Percentiles rank a stretch among this genome's conserved stretches.
These are phyloP conservation scores for Menidia menidia DNA, from an alignment of 2,797 vertebrate species.

Conservation along the genomic window DNA sequence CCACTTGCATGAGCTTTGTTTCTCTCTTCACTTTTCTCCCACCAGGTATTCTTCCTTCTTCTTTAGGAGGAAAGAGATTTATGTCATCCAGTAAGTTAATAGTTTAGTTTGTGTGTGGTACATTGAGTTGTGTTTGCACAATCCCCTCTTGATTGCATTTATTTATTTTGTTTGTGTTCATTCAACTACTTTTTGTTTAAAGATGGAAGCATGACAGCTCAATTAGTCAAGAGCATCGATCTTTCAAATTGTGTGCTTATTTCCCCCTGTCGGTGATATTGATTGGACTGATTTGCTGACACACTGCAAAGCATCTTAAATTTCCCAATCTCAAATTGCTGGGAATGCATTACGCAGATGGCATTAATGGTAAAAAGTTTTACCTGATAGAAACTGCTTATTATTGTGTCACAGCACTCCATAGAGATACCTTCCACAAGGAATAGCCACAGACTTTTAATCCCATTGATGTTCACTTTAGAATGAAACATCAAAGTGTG, in stretches of 20 bases:
- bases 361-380: slow-evolving; percentile 36
- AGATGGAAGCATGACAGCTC: slow-evolving; percentile 14
- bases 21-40: slow-evolving; percentile 83
- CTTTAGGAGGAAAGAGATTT: slow-evolving; percentile 99
- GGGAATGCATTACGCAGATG: slow-evolving; percentile 21
- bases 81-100: slow-evolving; percentile 99
- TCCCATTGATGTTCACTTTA: slow-evolving; percentile 26
- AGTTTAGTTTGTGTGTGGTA: slow-evolving; percentile 29
- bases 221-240: slow-evolving; percentile 16
- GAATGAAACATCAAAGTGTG: slow-evolving; percentile 42
- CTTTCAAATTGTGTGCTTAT: slow-evolving; percentile 34
- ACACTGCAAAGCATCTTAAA: slow-evolving; percentile 51
- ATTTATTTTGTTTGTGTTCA: not conserved
- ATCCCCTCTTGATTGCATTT: not conserved
- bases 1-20: slow-evolving; percentile 65
- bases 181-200: slow-evolving; percentile 23
- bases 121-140: slow-evolving; percentile 35
- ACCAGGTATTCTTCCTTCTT: slow-evolving; percentile 99
- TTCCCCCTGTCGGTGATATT: slow-evolving; percentile 29
- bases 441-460: slow-evolving; percentile 8
- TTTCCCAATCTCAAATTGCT: slow-evolving; percentile 57
- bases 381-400: slow-evolving; percentile 25
- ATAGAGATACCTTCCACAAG: slow-evolving; percentile 24
- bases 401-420: slow-evolving; percentile 27
- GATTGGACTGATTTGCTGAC: slow-evolving; percentile 30